Base-by-base conservation (phyloP, 2,888 invertebrate species). In the Syrphus vitripennis region DNA sequence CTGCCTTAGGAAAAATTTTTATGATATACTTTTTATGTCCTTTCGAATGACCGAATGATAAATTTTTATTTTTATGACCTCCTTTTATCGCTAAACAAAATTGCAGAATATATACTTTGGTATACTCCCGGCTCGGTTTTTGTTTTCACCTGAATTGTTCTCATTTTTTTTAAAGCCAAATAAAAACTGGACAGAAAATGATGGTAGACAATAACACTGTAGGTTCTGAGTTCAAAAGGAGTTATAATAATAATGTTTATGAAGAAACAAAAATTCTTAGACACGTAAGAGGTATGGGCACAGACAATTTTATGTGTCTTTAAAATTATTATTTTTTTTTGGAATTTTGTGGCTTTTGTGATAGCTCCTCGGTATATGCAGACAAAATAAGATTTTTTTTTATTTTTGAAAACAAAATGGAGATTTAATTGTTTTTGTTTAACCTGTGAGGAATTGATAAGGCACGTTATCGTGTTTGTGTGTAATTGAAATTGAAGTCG, bases 31-130 rank as follows among this genome's bases (percentile, higher is more conserved):
- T 81, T 80, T 63, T 76, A 79, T 81, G 72, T 76, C 76, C 37
- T 72, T n/a, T 67, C 37, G 72, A 76, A 76, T 81, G 84, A 81
- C 80, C 69, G 72, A 76, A 84, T 84, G 76, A 81, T 81, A 81
- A 76, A 84, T 84, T 80, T 84, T 80, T 81, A 84, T 84, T 84
- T 80, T 81, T 81, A 84, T 72, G 71, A 50, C 76, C 72, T 48
- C 45, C 37, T 81, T 80, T 84, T 84, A 84, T 81, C 76, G 76
- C 45, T 40, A 24, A 63, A 45, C 57, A 59, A 57, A 63, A 79
- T n/a, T 65, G 14, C 55, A 34, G 16, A 63, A 26, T 10, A 45
- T 40, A 34, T 55, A 55, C 67, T 24, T 6, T 65, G 16, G 65
- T 4, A 19, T 4, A 12, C n/a, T 24, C 26, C 63, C 14, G 19